These are phyloP conservation scores for Bacillus rossius DNA, from an alignment of 1,140 invertebrate species.

Conservation along the genomic window DNA sequence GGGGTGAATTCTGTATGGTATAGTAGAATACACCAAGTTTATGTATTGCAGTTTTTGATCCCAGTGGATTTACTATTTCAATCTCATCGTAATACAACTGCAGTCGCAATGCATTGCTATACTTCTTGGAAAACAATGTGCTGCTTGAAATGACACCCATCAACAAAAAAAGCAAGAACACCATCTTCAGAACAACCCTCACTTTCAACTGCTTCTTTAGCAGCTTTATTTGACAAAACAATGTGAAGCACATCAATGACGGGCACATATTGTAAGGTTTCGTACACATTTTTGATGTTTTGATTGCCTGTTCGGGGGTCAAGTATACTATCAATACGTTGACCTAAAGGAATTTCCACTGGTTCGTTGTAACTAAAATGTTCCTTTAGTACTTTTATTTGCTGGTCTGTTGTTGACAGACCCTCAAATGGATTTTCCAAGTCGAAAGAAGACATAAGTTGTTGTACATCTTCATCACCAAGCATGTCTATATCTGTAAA, in stretches of 20 bases:
- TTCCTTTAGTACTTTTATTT: not conserved
- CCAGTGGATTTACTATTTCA: constrained; percentile 20
- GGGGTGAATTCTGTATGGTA: constrained; percentile 11
- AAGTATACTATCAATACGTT: not conserved
- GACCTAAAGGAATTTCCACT: not conserved
- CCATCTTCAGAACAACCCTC: no score
- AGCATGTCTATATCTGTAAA: not conserved
- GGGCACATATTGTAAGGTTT: not conserved
- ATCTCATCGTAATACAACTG: constrained; percentile 16
- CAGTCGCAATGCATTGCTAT: not conserved
- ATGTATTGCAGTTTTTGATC: constrained; percentile 19
- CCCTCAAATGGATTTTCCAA: constrained; percentile 1
- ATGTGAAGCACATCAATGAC: not conserved
- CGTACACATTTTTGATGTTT: not conserved
- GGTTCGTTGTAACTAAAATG: not conserved
- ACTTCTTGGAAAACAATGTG: not conserved
- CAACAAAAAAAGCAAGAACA: not conserved
- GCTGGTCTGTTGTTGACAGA: not conserved
- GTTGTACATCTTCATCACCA: not conserved
- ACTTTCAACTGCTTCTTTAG: not conserved
- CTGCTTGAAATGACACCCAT: not conserved
- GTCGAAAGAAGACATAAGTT: not conserved
- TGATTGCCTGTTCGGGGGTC: not conserved
- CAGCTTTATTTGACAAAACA: not conserved
- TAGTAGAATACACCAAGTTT: constrained; percentile 20